Percentiles rank a stretch among this genome's conserved stretches.
Evolutionary conservation across 2,888 invertebrate genomes (phyloP).

Genomic region (Hydrotaea diabolus): DNA sequence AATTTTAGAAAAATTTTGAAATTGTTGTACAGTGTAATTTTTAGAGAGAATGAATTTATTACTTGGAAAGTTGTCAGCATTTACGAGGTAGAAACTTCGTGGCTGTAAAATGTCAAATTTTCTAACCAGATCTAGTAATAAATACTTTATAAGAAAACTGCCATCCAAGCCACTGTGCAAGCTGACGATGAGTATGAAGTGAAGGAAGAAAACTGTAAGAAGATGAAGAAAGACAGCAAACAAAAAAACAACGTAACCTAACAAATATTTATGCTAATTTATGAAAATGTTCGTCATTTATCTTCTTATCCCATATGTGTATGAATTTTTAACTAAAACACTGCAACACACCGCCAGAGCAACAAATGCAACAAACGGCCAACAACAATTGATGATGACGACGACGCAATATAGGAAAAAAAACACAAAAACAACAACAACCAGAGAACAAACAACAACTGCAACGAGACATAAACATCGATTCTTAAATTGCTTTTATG

Average conservation of each 20-base stretch:
- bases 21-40: no score
- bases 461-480: conserved; percentile 41
- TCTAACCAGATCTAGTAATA: no score
- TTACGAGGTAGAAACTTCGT: no score
- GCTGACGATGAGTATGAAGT: neutral
- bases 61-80: no score
- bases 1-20: no score
- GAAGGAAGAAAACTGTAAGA: conserved; percentile 23
- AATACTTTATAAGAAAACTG: no score
- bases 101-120: no score
- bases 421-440: neutral
- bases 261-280: conserved; percentile 70
- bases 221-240: no score
- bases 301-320: conserved; percentile 62
- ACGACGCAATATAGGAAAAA: conserved; percentile 11
- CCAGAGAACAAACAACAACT: conserved; percentile 17
- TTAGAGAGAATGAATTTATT: no score
- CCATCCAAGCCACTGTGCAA: neutral
- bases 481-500: conserved; percentile 52
- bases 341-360: neutral
- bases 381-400: conserved; percentile 27
- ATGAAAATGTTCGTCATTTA: conserved; percentile 69
- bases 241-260: conserved; percentile 49
- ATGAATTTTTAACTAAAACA: conserved; percentile 39
- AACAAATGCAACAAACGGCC: neutral